These are phyloP conservation scores for Hyperopisus bebe DNA, from an alignment of 2,113 vertebrate species.

Conservation along the genomic window DNA sequence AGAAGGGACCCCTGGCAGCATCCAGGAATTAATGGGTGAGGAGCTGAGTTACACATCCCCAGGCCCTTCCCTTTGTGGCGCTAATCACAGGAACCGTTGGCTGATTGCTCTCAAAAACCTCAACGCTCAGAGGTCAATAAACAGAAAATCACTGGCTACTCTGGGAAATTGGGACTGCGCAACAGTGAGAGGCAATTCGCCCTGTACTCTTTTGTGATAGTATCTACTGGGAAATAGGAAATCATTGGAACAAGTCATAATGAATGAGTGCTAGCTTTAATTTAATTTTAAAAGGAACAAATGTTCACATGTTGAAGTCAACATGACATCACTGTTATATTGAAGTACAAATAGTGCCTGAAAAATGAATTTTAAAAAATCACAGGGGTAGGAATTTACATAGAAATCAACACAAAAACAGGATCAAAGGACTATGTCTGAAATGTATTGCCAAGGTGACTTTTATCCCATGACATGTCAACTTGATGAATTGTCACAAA, in stretches of 20 bases:
- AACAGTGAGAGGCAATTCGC: neutral
- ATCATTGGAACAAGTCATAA: neutral
- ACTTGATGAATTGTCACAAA: neutral
- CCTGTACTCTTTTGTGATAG: constrained; percentile 13
- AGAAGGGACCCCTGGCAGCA: neutral
- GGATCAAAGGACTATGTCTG: neutral
- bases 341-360: neutral
- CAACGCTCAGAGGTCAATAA: constrained; percentile 13
- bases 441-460: neutral
- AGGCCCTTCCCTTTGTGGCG: neutral
- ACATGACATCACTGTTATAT: neutral
- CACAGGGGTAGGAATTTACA: neutral
- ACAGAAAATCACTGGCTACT: neutral
- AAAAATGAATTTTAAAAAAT: neutral
- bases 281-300: neutral
- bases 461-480: neutral
- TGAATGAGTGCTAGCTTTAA: neutral
- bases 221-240: neutral
- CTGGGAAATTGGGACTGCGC: neutral
- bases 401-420: neutral
- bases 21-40: neutral
- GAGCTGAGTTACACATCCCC: neutral
- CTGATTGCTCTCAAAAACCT: constrained; percentile 5
- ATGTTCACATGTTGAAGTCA: neutral
- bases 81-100: neutral